Base-by-base conservation (phyloP, 2,113 vertebrate species). In the Corythoichthys intestinalis region DNA sequence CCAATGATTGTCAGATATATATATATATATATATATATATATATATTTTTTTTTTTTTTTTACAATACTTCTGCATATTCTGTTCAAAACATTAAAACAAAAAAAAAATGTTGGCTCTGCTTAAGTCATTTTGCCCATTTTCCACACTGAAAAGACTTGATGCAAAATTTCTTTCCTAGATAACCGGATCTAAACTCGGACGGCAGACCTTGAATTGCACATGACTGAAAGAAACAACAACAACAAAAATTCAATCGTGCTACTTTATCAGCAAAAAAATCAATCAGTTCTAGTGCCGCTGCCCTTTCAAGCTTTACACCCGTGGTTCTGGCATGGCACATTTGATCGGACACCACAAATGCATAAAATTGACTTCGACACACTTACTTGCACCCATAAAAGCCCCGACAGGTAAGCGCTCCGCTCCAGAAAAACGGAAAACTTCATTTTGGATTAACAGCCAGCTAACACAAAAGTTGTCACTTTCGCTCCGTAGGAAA, bases 1-100 rank as follows among this genome's bases (percentile, higher is more conserved):
- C 85, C 81, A 79, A 89, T 90, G 86, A 89, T 91, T 91, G 89
- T 91, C 89, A 79, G 74, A 88, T 71, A 73, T 47, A 34, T 87
- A 80, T 28, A 28, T 28, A 28, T 28, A 28, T 28, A 28, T 28
- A 28, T 28, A 28, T 28, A 28, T 28, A 28, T 28, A 28, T 28
- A 28, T 28, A 28, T 28, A 28, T 28, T 28, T 28, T 28, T 28
- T 28, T 28, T 28, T 28, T 28, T 28, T 28, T 87, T 85, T 86
- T 87, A 77, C 83, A 86, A 83, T 76, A 83, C 49, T 67, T 83
- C 78, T 87, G 89, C 86, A 88, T 86, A 88, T 87, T 88, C 74
- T 85, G 77, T 86, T 75, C 48, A 65, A 80, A 80, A 77, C 6
- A 13, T 69, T 50, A 50, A 75, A 81, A 74, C 12, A 68, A 35